These are phyloP conservation scores for Aldabrachelys gigantea DNA, from an alignment of 2,113 vertebrate genomes.

Conservation along the genomic window DNA sequence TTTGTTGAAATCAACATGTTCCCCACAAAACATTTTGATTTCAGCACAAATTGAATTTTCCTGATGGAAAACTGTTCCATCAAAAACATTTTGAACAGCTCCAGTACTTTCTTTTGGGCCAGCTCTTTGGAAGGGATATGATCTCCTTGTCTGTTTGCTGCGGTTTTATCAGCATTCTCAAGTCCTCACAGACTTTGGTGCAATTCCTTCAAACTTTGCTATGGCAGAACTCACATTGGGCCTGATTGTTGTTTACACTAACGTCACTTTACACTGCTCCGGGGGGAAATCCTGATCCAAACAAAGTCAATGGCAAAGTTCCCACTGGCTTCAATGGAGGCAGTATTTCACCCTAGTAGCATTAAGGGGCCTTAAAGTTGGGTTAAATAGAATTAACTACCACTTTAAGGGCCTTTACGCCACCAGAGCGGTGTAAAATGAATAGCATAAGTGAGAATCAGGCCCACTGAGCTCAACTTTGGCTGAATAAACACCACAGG, in stretches of 20 bases:
- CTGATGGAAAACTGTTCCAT: neutral
- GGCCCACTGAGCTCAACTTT: neutral
- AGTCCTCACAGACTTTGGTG: neutral
- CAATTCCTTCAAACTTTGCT: neutral
- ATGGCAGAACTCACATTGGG: neutral
- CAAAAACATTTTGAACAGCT: neutral
- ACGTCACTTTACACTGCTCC: neutral
- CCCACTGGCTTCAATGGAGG: neutral
- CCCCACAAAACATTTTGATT: neutral
- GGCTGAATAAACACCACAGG: neutral
- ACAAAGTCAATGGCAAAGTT: neutral
- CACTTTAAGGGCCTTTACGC: fast-evolving
- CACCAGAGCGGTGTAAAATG: neutral
- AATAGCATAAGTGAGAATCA: neutral
- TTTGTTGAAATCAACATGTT: neutral
- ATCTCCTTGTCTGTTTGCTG: neutral
- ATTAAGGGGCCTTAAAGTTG: neutral
- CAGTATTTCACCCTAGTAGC: neutral
- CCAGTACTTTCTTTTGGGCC: neutral
- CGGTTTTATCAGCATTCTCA: neutral
- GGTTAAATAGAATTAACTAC: neutral
- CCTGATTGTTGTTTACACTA: neutral
- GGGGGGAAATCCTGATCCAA: neutral
- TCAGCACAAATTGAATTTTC: neutral
- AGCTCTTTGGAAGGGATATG: neutral